These are phyloP conservation scores for Chaunax sp. DNA, from an alignment of 2,797 vertebrate species.

Conservation along the genomic window DNA sequence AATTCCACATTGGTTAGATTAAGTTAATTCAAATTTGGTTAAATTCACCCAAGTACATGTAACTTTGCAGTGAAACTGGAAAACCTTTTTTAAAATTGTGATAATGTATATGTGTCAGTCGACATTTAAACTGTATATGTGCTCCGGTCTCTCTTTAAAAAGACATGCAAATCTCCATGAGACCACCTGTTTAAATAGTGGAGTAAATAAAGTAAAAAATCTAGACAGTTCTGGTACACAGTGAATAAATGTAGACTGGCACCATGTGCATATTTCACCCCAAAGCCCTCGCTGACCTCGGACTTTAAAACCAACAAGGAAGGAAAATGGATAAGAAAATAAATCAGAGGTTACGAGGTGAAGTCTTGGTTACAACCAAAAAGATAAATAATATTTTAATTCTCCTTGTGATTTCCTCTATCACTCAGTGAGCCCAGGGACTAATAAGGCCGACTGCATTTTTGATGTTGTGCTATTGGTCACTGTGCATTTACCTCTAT, in stretches of 20 bases:
- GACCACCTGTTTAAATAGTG: no score
- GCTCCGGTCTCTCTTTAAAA: no score
- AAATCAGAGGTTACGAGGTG: neutral
- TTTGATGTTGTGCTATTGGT: slow-evolving; percentile 1
- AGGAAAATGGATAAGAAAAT: neutral
- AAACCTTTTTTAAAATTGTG: no score
- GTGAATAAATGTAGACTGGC: neutral
- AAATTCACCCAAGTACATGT: no score
- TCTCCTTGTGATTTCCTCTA: neutral
- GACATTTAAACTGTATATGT: no score
- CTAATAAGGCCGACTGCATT: neutral
- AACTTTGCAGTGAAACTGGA: no score
- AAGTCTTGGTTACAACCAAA: neutral
- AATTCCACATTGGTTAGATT: no score
- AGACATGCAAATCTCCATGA: no score
- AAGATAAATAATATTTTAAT: neutral
- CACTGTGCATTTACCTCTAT: slow-evolving; percentile 87
- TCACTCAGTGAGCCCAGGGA: slow-evolving; percentile 1
- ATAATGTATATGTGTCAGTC: no score
- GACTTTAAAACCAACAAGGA: slow-evolving; percentile 10
- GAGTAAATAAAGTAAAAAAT: no score
- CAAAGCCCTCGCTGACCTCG: slow-evolving; percentile 15
- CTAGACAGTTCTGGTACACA: neutral
- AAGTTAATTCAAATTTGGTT: no score
- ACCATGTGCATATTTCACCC: no score